These are phyloP conservation scores for Amniataba percoides DNA, from an alignment of 2,797 vertebrate genomes.

Conservation along the genomic window DNA sequence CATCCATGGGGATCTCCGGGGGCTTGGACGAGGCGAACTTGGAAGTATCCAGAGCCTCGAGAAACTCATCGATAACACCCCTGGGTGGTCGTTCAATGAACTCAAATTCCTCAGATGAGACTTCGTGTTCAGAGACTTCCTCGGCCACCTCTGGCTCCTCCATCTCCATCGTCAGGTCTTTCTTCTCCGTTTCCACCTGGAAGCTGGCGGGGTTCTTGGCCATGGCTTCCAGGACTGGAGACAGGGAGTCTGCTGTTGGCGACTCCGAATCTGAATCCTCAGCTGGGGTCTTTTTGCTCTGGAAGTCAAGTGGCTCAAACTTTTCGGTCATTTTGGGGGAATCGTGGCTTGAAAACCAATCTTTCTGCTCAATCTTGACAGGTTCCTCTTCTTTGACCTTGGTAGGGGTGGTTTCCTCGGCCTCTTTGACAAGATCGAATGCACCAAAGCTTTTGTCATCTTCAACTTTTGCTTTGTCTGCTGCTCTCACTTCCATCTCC, in stretches of 20 bases:
- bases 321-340: constrained; percentile 64
- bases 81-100: constrained; percentile 85
- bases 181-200: constrained; percentile 78
- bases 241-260: constrained; percentile 85
- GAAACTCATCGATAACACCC: constrained; percentile 85
- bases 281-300: constrained; percentile 63
- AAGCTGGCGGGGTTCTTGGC: constrained; percentile 83
- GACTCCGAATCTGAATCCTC: constrained; percentile 86
- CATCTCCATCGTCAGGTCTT: constrained; percentile 61
- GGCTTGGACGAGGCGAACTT: constrained; percentile 78
- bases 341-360: constrained; percentile 79
- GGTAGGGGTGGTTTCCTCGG: constrained; percentile 71
- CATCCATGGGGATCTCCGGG: constrained; percentile 77
- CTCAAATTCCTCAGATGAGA: constrained; percentile 88
- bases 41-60: constrained; percentile 83
- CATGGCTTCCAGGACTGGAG: constrained; percentile 86
- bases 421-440: constrained; percentile 94
- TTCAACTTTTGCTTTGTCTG: constrained; percentile 66
- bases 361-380: constrained; percentile 76
- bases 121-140: constrained; percentile 84
- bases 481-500: constrained; percentile 78
- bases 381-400: constrained; percentile 76
- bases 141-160: constrained; percentile 79
- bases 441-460: constrained; percentile 88
- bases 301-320: constrained; percentile 80